A percentile compares a stretch with the other conserved stretches of the same genome.
Conservation (phyloP, 2,888 invertebrate species). For the Ochlodes sylvanus region DNA sequence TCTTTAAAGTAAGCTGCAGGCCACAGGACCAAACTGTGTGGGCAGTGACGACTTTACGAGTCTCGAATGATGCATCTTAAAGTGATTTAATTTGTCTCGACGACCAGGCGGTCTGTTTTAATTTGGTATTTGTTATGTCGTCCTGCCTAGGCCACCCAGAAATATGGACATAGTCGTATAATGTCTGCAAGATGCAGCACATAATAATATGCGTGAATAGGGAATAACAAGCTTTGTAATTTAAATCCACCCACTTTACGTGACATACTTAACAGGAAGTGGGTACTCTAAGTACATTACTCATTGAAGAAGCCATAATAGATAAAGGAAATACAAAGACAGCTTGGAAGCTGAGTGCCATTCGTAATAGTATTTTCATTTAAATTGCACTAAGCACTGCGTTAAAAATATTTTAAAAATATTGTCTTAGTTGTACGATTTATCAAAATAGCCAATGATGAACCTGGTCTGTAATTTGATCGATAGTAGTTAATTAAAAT, state of each 20-base stretch:
- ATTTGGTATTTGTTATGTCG: slow-evolving; percentile 52
- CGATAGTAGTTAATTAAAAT: background rate
- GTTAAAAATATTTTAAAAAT: no score
- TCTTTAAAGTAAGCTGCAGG: slow-evolving; percentile 70
- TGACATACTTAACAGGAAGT: slow-evolving; percentile 16
- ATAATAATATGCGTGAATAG: background rate
- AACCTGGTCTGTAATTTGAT: background rate
- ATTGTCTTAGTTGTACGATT: background rate
- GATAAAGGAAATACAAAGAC: slow-evolving; percentile 7
- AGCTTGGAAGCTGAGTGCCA: background rate
- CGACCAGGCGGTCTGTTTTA: slow-evolving; percentile 59
- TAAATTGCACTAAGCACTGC: background rate
- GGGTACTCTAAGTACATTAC: slow-evolving; percentile 20
- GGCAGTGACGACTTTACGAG: slow-evolving; percentile 58
- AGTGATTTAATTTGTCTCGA: slow-evolving; percentile 76
- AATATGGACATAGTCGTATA: slow-evolving; percentile 36
- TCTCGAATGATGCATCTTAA: slow-evolving; percentile 64
- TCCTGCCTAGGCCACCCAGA: slow-evolving; percentile 43
- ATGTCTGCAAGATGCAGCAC: slow-evolving; percentile 16
- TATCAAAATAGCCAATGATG: background rate
- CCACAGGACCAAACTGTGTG: slow-evolving; percentile 68
- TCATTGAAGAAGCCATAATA: slow-evolving; percentile 21
- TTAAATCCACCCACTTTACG: slow-evolving; percentile 9
- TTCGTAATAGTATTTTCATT: background rate
- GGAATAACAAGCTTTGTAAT: background rate